Evolutionary conservation across 1,140 invertebrate species (phyloP), one percentile per base, ranked within the genome.

Genomic region (Pseudomyrmex cubaensis): DNA sequence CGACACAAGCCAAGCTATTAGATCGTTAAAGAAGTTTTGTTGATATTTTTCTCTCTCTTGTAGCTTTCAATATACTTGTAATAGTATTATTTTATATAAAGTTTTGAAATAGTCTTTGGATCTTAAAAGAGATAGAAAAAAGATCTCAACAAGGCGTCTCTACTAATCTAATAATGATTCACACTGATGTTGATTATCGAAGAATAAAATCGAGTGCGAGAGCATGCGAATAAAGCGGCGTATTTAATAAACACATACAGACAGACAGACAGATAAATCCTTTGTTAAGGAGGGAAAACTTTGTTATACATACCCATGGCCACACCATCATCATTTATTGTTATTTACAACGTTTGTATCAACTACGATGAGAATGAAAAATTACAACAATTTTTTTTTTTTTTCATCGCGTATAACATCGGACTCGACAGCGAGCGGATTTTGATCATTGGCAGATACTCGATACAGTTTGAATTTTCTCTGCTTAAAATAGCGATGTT

Each of bases 311-410:
- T 94, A 94, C 92, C 93, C 94, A 94, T 94, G 94, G 94, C 94
- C 93, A 94, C 93, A 94, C 92, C 92, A 94, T 94, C 93, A 94
- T 94, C 93, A 94, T 93, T 94, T 92, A 91, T 59, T 93, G 92
- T 94, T 94, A 94, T 93, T 94, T 90, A 94, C 92, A 93, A 80
- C 76, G 66, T 59, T 35, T 80, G 66, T 50, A 44, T 80, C 76
- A 80, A 35, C 54, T 80, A 80, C 76, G 15, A 67, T 59, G 54
- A 59, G 3, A 80, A 80, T 61, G 70, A 35, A 35, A 35, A 35
- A 80, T 72, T 80, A 59, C 52, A 57, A 69, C 20, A 80, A 72
- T 80, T 80, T 35, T 35, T 35, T 25, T 25, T 25, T 25, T 25
- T 35, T 7, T 80, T 70, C n/a, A 44, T 48, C 66, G 54, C 76